phyloP scores from a whole-genome alignment of 2,113 vertebrate genomes.

The rat (Rattus norvegicus) region GRCr8 NC_086021.1:123533501-123534000 shows the following conservation, averaged over 20 bases:
- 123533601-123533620: background rate
- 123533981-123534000: background rate
- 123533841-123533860: background rate
- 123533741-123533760: background rate
- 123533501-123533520: background rate
- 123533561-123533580: background rate
- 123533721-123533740: background rate
- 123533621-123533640: background rate
- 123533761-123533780: background rate
- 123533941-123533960: background rate
- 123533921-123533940: too few relatives aligned
- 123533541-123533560: background rate
- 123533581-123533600: background rate
- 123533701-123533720: background rate
- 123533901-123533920: background rate
- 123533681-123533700: background rate
- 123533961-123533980: background rate
- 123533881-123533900: background rate
- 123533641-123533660: background rate
- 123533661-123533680: background rate
- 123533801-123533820: background rate
- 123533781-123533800: background rate
- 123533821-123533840: background rate
- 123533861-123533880: background rate
- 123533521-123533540: background rate